Evolutionary conservation across 2,113 vertebrate genomes (phyloP), one percentile per base, ranked within the genome.

Genomic region (Elanus axillaris): DNA sequence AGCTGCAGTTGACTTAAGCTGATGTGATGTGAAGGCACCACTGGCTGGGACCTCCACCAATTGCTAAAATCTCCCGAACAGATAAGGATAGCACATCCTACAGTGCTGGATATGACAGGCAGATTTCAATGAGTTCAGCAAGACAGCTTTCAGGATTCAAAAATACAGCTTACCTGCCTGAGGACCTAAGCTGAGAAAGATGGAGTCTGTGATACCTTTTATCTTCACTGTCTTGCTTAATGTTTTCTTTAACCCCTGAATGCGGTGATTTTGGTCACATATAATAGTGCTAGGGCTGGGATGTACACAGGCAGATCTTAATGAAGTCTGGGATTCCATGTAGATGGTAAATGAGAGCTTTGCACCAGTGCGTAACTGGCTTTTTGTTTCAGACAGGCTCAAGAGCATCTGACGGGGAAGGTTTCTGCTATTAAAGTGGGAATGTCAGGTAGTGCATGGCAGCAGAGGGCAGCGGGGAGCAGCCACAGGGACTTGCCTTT

Each of bases 401-500:
- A 86, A 88, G 86, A 15, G 25, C 69, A 27, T 9, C 7, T 27
- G 43, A 12, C 16, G 11, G 73, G 48, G 76, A 27, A 63, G 32
- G 11, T 73, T 20, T 16, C 59, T 80, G 72, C 62, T 26, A 36
- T 48, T 71, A 12, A 59, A 13, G 55, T 20, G n/a, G 22, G 42
- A 31, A 40, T 62, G 52, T 14, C 0, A 2, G 50, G 34, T 9
- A 3, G 32, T 14, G n/a, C 3, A 7, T 21, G 88, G 91, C 94
- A 93, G 84, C 88, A 96, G 89, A 89, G 91, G 94, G 95, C 84
- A 93, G 62, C 83, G 63, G 66, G 71, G 64, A 69, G 67, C 62
- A 75, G 20, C 56, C 52, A 10, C 26, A 50, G 43, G 69, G 38
- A 96, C 97, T 95, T 97, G 98, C 99, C 98, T 99, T 99, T 88